phyloP scores from a whole-genome alignment of 1,140 invertebrate species.

The Drosophila quadrilineata region DNA sequence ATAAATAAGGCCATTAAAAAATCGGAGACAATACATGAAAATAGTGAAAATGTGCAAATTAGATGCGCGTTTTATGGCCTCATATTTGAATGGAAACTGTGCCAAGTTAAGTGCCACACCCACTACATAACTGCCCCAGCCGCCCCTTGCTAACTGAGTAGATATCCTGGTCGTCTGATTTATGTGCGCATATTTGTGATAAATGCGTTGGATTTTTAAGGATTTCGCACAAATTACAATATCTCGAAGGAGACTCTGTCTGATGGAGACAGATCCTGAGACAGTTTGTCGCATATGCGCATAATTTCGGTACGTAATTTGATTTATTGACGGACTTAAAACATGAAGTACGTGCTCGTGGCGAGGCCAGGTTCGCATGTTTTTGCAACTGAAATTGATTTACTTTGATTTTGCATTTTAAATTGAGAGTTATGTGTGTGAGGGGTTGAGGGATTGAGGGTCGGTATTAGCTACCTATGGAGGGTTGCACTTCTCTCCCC shows the following conservation, averaged over 20 bases:
- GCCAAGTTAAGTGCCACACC: constrained; percentile 30
- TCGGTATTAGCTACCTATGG: constrained; percentile 12
- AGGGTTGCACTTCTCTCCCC: constrained; percentile 11
- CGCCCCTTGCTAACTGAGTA: background rate
- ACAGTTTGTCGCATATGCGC: constrained; percentile 54
- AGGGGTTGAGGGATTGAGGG: constrained; percentile 9
- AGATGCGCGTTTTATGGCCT: constrained; percentile 61
- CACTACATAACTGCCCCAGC: background rate
- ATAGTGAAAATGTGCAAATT: constrained; percentile 81
- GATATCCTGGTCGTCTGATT: constrained; percentile 58
- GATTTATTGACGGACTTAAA: constrained; percentile 76
- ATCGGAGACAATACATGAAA: constrained; percentile 52
- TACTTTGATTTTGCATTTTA: constrained; percentile 81
- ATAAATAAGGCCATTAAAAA: constrained; percentile 73
- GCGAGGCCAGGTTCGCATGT: constrained; percentile 26
- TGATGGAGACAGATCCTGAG: constrained; percentile 1
- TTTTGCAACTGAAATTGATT: constrained; percentile 77
- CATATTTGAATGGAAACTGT: constrained; percentile 50
- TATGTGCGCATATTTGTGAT: constrained; percentile 67
- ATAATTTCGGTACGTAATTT: constrained; percentile 67
- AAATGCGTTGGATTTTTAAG: constrained; percentile 64
- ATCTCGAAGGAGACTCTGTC: constrained; percentile 3
- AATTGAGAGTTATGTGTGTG: constrained; percentile 64
- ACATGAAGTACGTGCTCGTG: constrained; percentile 41
- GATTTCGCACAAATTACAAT: constrained; percentile 76